Evolutionary conservation across 2,888 invertebrate species (phyloP).

Genomic region (Caenorhabditis japonica): DNA sequence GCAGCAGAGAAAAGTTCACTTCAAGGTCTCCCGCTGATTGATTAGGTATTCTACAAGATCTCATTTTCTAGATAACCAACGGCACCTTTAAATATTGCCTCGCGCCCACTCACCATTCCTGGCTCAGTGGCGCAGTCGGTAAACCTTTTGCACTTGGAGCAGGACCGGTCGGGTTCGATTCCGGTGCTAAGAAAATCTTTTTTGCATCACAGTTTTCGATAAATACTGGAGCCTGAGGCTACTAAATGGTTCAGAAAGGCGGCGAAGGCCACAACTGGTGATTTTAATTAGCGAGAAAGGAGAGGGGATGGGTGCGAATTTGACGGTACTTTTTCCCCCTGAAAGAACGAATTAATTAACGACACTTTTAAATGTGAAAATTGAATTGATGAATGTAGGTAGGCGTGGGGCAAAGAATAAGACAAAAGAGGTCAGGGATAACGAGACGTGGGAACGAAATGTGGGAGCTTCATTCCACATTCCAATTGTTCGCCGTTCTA

Average conservation of each 20-base stretch:
- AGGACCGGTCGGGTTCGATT: too few relatives aligned
- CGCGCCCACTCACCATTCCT: too few relatives aligned
- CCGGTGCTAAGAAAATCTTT: too few relatives aligned
- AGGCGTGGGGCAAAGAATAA: slow-evolving; percentile 5
- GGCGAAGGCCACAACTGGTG: slow-evolving; percentile 21
- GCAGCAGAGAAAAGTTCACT: slow-evolving; percentile 38
- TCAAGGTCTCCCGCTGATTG: slow-evolving; percentile 49
- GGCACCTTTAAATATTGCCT: too few relatives aligned
- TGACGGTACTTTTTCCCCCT: slow-evolving; percentile 6
- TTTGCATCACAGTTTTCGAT: too few relatives aligned
- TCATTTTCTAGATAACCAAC: slow-evolving; percentile 23
- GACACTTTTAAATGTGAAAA: slow-evolving; percentile 1
- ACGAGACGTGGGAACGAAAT: background rate
- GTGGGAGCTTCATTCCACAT: too few relatives aligned
- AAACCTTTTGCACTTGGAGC: too few relatives aligned
- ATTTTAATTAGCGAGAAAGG: slow-evolving; percentile 25
- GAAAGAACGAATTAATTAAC: background rate
- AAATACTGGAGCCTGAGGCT: too few relatives aligned
- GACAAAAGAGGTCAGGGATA: background rate
- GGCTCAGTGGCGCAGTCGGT: too few relatives aligned
- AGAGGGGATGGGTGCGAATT: slow-evolving; percentile 24
- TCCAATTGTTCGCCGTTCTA: too few relatives aligned
- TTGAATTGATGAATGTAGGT: slow-evolving; percentile 4
- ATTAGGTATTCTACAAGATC: slow-evolving; percentile 40
- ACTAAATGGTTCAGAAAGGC: too few relatives aligned